Evolutionary conservation across 2,888 invertebrate genomes (phyloP), one percentile per base, ranked within the genome.

Genomic region (Antitype chi): DNA sequence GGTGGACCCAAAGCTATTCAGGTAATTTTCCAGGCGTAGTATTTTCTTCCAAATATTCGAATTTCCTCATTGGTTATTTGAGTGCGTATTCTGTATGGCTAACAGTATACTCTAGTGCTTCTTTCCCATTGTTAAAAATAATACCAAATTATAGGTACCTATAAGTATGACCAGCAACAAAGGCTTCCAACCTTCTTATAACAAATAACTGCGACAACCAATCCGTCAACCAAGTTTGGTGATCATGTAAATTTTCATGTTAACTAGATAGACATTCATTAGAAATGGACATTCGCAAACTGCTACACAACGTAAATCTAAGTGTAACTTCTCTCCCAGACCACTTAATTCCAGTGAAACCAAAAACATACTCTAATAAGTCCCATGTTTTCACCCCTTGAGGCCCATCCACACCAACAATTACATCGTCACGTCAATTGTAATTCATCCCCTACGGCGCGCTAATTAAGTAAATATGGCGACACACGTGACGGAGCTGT

Each of bases 401-500:
- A 25, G 38, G 38, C 52, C 3, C 66, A 57, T 80, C 55, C 62
- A 49, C 59, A 57, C 49, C 47, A 57, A 66, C 83, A 71, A 68
- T 77, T 71, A 74, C 73, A 47, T 38, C 52, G 53, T 49, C 70
- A 43, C 13, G 53, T 74, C 74, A 70, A 84, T 85, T 84, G 84
- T 85, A 70, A 85, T 82, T 77, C 85, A 85, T 78, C 82, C 85
- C 84, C 63, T n/a, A 67, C 55, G 49, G 59, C 71, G 53, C 53
- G 74, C 66, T 84, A 84, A 84, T 84, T 84, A 84, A 82, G 82
- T 82, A 85, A 84, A 84, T 84, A 84, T 84, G 78, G 74, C 52
- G 59, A n/a, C 76, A 69, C 49, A 74, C 86, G 83, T 82, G 85
- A 78, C 59, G 59, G 49, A 66, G 53, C 49, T 62, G 71, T 59